These are phyloP conservation scores for Ascidia mentula DNA, from an alignment of 23 tunicate genomes.

Conservation along the genomic window DNA sequence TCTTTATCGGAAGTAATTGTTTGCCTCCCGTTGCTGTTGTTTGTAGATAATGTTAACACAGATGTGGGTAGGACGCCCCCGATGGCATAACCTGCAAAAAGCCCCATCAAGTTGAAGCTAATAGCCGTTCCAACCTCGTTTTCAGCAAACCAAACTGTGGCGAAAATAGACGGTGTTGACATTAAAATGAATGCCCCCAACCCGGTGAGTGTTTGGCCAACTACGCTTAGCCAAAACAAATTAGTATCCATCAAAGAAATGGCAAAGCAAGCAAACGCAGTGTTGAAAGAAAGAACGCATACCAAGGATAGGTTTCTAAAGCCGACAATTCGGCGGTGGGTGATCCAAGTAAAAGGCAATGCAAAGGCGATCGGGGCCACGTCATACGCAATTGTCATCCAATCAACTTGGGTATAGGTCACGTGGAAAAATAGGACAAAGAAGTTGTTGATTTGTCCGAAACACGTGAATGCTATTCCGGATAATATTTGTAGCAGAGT, in stretches of 20 bases:
- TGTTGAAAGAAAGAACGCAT: neutral
- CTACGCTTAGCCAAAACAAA: neutral
- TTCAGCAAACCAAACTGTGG: slow-evolving; percentile 5
- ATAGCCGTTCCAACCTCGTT: slow-evolving; percentile 17
- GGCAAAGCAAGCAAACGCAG: neutral
- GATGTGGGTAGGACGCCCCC: neutral
- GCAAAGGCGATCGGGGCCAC: neutral
- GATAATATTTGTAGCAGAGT: neutral
- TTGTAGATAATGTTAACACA: neutral
- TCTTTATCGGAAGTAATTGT: neutral
- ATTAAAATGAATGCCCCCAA: neutral
- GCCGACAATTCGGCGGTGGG: neutral
- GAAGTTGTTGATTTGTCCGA: slow-evolving; percentile 3
- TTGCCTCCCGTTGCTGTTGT: neutral
- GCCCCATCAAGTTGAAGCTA: neutral
- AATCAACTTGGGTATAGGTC: slow-evolving; percentile 6
- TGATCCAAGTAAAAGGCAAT: slow-evolving; percentile 11
- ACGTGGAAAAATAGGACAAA: slow-evolving; percentile 12
- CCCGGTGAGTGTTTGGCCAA: slow-evolving; percentile 7
- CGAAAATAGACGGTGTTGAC: neutral
- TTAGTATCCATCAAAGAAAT: neutral
- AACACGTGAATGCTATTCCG: neutral
- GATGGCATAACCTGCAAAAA: neutral
- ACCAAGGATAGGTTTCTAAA: neutral
- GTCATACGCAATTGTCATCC: neutral